These are phyloP conservation scores for Penelope pileata DNA, from an alignment of 2,113 vertebrate species.

Conservation along the genomic window DNA sequence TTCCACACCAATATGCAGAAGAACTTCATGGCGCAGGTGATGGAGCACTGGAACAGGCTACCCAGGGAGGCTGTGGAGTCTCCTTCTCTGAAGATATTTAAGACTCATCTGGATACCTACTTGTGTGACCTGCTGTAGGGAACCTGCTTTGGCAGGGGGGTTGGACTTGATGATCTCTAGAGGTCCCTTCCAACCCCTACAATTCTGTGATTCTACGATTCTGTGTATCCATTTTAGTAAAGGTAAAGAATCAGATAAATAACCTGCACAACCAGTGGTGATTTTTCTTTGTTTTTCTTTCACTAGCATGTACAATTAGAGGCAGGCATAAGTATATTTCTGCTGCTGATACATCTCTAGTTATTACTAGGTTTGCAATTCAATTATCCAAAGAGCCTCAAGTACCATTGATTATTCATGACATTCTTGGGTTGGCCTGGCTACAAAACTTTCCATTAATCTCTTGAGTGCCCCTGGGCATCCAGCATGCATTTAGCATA, in stretches of 20 bases:
- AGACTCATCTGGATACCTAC: too few relatives aligned
- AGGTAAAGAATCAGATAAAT: conserved; percentile 46
- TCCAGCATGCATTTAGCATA: conserved; percentile 12
- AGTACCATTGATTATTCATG: conserved; percentile 76
- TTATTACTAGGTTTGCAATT: conserved; percentile 73
- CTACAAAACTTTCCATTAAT: conserved; percentile 72
- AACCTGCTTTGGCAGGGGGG: too few relatives aligned
- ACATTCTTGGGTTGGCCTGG: conserved; percentile 55
- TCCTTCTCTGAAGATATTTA: too few relatives aligned
- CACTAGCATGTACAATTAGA: conserved; percentile 55
- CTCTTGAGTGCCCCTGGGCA: conserved; percentile 54
- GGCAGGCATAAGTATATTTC: conserved; percentile 45
- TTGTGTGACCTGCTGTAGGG: too few relatives aligned
- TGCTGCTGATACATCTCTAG: conserved; percentile 56
- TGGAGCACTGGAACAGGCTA: too few relatives aligned
- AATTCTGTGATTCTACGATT: too few relatives aligned
- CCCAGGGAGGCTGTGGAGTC: too few relatives aligned
- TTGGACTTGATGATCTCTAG: too few relatives aligned
- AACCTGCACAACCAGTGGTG: conserved; percentile 21
- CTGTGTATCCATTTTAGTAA: conserved; percentile 27
- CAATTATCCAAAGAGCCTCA: conserved; percentile 64
- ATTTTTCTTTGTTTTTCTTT: neutral
- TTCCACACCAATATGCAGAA: too few relatives aligned
- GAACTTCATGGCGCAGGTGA: too few relatives aligned
- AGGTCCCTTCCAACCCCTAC: too few relatives aligned